Base-by-base conservation (phyloP, 2,888 invertebrate species). In the Sminthurinus aureus region DNA sequence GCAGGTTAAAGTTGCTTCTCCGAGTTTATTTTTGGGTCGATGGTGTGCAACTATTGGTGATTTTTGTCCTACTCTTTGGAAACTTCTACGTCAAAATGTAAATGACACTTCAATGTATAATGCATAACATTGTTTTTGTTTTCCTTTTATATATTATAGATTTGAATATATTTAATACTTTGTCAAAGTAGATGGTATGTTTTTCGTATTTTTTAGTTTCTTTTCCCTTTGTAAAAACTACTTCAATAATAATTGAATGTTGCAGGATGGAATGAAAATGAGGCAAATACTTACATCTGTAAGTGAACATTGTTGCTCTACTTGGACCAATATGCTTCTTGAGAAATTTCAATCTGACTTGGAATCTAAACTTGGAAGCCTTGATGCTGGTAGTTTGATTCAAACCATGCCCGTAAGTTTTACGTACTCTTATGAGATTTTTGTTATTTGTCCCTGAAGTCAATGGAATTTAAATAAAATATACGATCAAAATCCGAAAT, bases 51-150 rank as follows among this genome's bases (percentile, higher is more conserved):
- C 87, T 11, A 18, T 88, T 4, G 38, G 52, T 2, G 87, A 87
- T 24, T 81, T 88, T n/a, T 87, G 85, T 71, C 86, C 87, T 12
- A 86, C 86, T 51, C 52, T 88, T 9, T 88, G 88, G 88, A 88
- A 88, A 81, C 71, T 88, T 22, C 76, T 88, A 20, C 85, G 85
- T 13, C 85, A 87, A 75, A 79, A 82, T 78, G 87, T 87, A 77
- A 3, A 64, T 78, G 58, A 38, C 0, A 74, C 74, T 24, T 26
- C 6, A 4, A 38, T 38, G 38, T 38, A 38, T 38, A 38, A 4
- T 38, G 38, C 6, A 38, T 38, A 38, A 6, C 38, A 4, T 38
- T 1, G 38, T 6, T 38, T 38, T 38, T 38, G 38, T 38, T 38
- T 6, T 38, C 1, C 38, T 4, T 38, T 38, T n/a, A n/a, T n/a